Base-by-base conservation (phyloP, 2,113 vertebrate genomes). In the Excalfactoria chinensis region DNA sequence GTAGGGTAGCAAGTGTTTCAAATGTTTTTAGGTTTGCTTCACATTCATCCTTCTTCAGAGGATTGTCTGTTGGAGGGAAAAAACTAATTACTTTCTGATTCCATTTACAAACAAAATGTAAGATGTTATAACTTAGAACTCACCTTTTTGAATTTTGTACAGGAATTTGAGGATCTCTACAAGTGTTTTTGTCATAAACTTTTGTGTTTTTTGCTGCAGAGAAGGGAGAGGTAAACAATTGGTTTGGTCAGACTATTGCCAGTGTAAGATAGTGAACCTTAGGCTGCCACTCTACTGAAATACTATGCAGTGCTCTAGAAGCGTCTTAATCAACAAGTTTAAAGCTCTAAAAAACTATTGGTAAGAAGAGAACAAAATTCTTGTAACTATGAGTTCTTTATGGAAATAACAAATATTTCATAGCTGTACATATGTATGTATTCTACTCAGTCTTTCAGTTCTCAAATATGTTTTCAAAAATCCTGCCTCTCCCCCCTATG, bases 141-240 rank as follows among this genome's bases (percentile, higher is more conserved):
- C 93, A 99, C 99, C 95, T 97, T 98, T 99, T 62, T 98, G 98
- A 93, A 98, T 95, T 70, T 96, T 96, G 44, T 97, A 97, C 69
- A 98, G 95, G 87, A 98, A 97, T 93, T 98, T 99, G 43, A 99
- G 97, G 84, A 98, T 94, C 77, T 99, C 98, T 79, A 98, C 97
- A 7, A 98, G 97, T 32, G 97, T 97, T 93, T 98, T 98, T 18
- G 98, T 98, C 58, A 98, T 89, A 41, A 97, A 96, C 84, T 97
- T 98, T 81, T 98, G 97, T 63, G 97, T 68, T 88, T 98, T 98
- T 73, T 97, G 98, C 99, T 99, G 92, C 79, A 51, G 67, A 34
- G 79, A 93, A 91, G 20, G 72, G 71, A 97, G 60, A 89, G 25
- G 5, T 58, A 78, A 25, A 55, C 22, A 8, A 12, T 58, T 53